phyloP scores from a whole-genome alignment of 1,140 invertebrate species.

The Drepana arcuata region DNA sequence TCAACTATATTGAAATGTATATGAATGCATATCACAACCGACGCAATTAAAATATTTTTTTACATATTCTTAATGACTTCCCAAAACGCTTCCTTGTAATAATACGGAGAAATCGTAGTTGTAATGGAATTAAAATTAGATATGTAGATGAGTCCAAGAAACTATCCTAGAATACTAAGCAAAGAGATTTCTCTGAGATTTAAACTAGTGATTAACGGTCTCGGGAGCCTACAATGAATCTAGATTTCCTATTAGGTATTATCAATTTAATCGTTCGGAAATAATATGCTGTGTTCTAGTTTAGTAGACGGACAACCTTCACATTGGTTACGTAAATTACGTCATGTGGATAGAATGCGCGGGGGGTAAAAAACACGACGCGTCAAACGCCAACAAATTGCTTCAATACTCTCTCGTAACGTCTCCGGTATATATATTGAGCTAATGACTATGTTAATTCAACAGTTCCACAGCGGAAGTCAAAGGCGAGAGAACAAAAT shows the following conservation, averaged over 20 bases:
- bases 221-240: too few relatives aligned
- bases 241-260: conserved; percentile 1
- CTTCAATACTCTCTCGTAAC: conserved; percentile 68
- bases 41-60: too few relatives aligned
- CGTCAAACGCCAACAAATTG: conserved; percentile 54
- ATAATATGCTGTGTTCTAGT: not conserved
- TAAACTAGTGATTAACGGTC: too few relatives aligned
- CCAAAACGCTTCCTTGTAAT: too few relatives aligned
- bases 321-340: conserved; percentile 68
- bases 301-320: conserved; percentile 37
- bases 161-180: conserved; percentile 15
- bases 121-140: conserved; percentile 8
- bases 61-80: too few relatives aligned
- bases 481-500: conserved; percentile 59
- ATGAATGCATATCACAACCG: too few relatives aligned
- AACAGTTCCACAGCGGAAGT: conserved; percentile 65
- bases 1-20: too few relatives aligned
- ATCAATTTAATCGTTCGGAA: too few relatives aligned
- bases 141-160: conserved; percentile 7
- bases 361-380: conserved; percentile 48
- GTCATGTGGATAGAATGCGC: conserved; percentile 45
- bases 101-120: conserved; percentile 7
- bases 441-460: conserved; percentile 62
- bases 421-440: conserved; percentile 69
- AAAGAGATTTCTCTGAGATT: conserved; percentile 14